These are phyloP conservation scores for Apotomis betuletana DNA, from an alignment of 2,888 invertebrate genomes.

Conservation along the genomic window DNA sequence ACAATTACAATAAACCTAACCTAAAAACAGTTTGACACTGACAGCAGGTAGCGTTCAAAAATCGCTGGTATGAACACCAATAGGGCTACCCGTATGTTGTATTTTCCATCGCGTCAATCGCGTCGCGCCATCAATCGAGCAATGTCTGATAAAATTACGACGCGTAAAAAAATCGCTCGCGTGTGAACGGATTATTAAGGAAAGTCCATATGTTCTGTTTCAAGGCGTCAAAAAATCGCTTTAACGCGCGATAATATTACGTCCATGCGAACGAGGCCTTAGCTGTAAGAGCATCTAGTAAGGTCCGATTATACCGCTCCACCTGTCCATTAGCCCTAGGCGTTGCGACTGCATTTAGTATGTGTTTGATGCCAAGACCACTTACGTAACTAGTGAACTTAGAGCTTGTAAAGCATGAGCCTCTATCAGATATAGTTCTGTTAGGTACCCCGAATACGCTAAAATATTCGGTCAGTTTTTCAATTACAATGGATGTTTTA, in stretches of 20 bases:
- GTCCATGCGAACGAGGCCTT: neutral
- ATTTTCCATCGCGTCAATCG: too few species aligned
- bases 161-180: too few species aligned
- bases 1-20: too few species aligned
- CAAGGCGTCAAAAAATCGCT: too few species aligned
- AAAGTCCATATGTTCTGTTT: too few species aligned
- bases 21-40: too few species aligned
- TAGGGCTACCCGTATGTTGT: too few species aligned
- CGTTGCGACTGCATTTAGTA: conserved; percentile 24
- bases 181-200: neutral
- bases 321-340: conserved; percentile 16
- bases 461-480: conserved; percentile 29
- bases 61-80: too few species aligned
- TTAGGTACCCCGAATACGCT: conserved; percentile 41
- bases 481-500: conserved; percentile 31
- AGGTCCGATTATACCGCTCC: conserved; percentile 52
- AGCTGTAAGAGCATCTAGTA: conserved; percentile 48
- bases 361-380: conserved; percentile 18
- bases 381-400: conserved; percentile 11
- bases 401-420: conserved; percentile 42
- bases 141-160: too few species aligned
- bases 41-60: too few species aligned
- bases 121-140: too few species aligned
- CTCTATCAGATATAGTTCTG: conserved; percentile 42
- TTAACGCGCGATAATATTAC: too few species aligned